Conservation (phyloP, 2,113 vertebrate genomes). For the Nanorana parkeri region DNA sequence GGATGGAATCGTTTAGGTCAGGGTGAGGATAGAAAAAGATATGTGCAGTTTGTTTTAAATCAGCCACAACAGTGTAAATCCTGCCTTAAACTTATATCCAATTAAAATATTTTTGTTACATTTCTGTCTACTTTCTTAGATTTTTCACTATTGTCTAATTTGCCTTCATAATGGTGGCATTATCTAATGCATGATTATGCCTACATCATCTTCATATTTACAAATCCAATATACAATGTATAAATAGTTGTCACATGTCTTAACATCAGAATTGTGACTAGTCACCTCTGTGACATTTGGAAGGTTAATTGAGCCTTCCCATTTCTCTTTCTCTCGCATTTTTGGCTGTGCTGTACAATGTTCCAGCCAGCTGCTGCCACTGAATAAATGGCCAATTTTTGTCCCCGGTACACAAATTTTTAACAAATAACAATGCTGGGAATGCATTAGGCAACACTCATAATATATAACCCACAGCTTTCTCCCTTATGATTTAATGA, state of each 20-base stretch:
- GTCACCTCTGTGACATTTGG: conserved; percentile 70
- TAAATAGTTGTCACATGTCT: background rate
- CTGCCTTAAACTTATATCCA: no score
- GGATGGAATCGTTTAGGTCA: no score
- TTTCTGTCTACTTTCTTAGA: no score
- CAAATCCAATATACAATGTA: no score
- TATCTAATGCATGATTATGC: no score
- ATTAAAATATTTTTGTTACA: no score
- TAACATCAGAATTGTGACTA: conserved; percentile 33
- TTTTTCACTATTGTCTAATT: no score
- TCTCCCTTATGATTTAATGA: conserved; percentile 83
- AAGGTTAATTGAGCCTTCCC: conserved; percentile 73
- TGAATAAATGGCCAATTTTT: conserved; percentile 83
- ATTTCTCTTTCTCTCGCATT: conserved; percentile 62
- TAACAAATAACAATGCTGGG: conserved; percentile 81
- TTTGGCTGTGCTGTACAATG: conserved; percentile 67
- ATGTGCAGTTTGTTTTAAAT: no score
- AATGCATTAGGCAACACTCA: conserved; percentile 79
- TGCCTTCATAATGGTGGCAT: no score
- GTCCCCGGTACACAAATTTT: conserved; percentile 78
- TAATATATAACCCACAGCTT: conserved; percentile 81
- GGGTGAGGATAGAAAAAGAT: no score
- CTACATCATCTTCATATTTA: no score
- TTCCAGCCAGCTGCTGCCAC: conserved; percentile 78
- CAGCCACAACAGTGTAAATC: no score